phyloP scores from a whole-genome alignment of 1,140 invertebrate genomes.

The Idris sp. region DNA sequence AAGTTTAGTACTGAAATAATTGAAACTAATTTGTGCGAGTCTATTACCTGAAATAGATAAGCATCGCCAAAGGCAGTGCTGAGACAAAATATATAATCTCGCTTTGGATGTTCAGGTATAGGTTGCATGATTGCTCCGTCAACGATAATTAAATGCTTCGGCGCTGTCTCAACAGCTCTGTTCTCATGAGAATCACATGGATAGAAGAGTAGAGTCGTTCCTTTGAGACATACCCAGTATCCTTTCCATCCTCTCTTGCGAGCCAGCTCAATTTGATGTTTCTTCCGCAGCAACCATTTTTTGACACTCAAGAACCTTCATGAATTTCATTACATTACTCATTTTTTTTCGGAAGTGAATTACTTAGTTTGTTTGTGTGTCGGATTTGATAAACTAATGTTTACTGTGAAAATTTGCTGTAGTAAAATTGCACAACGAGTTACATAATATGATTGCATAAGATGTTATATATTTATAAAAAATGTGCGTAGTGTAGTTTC shows the following conservation, averaged over 20 bases:
- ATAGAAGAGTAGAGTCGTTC: constrained; percentile 97
- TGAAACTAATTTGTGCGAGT: not conserved
- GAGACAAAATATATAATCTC: constrained; percentile 98
- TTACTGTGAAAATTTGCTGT: too few relatives aligned
- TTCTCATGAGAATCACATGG: constrained; percentile 96
- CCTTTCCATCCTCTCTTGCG: constrained; percentile 97
- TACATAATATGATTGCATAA: too few relatives aligned
- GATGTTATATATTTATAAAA: too few relatives aligned
- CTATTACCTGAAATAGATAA: constrained; percentile 95
- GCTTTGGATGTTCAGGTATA: constrained; percentile 98
- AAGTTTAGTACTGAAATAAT: too few relatives aligned
- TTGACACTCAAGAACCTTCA: constrained; percentile 97
- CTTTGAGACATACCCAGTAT: constrained; percentile 98
- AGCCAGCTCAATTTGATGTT: constrained; percentile 97
- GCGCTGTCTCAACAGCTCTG: constrained; percentile 92
- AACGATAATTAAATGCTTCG: constrained; percentile 97
- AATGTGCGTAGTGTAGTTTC: too few relatives aligned
- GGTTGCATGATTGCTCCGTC: constrained; percentile 99
- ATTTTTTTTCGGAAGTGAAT: not conserved
- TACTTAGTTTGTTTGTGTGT: not conserved
- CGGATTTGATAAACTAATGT: too few relatives aligned
- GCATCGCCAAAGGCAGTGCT: constrained; percentile 98
- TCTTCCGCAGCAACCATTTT: constrained; percentile 98
- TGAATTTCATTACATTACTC: constrained; percentile 53
- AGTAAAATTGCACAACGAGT: too few relatives aligned